These are phyloP conservation scores for Galemys pyrenaicus DNA, from an alignment of 2,113 vertebrate species.

Conservation along the genomic window DNA sequence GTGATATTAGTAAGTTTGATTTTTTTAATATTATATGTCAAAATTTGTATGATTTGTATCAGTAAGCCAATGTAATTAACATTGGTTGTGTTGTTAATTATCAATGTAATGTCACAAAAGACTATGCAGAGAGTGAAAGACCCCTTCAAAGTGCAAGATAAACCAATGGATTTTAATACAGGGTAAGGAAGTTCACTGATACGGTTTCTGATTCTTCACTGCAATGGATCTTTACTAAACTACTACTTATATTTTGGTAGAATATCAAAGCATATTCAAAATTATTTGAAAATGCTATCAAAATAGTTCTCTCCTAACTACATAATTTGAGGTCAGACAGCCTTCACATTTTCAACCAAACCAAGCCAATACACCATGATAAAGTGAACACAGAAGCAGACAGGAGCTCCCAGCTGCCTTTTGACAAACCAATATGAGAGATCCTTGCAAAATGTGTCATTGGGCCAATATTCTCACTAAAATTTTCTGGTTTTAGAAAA, in stretches of 20 bases:
- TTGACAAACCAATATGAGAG: background rate
- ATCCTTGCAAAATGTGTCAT: conserved; percentile 20
- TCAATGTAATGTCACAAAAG: background rate
- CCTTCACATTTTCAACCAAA: conserved; percentile 22
- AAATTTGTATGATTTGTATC: background rate
- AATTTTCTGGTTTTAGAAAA: background rate
- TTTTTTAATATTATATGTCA: background rate
- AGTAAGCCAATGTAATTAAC: background rate
- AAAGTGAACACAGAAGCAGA: background rate
- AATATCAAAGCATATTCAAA: conserved; percentile 37
- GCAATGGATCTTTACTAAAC: conserved; percentile 4
- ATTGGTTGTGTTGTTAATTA: background rate
- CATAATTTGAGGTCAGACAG: background rate
- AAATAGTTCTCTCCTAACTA: conserved; percentile 18
- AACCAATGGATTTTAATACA: background rate
- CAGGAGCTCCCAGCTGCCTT: background rate
- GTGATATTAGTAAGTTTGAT: background rate
- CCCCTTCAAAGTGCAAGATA: background rate
- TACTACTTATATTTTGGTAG: background rate
- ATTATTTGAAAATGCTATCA: conserved; percentile 31
- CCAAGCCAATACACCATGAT: background rate
- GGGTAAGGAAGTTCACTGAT: background rate
- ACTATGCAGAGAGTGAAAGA: background rate
- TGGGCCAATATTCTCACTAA: background rate
- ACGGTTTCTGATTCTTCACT: background rate